These are phyloP conservation scores for Schrankia costaestrigalis DNA, from an alignment of 2,888 invertebrate species.

Conservation along the genomic window DNA sequence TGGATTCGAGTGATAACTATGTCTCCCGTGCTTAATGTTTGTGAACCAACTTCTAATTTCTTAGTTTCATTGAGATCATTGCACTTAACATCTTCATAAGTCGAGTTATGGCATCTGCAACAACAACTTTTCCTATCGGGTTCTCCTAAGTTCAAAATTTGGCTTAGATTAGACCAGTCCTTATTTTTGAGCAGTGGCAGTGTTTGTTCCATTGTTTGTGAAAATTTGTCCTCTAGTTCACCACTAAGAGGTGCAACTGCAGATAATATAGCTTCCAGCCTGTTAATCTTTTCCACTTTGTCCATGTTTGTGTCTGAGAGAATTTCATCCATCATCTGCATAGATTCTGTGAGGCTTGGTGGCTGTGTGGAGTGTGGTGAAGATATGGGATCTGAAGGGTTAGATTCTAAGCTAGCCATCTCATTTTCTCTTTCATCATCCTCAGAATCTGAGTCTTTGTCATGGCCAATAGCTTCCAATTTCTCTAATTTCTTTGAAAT, in stretches of 20 bases:
- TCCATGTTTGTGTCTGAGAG: constrained; percentile 91
- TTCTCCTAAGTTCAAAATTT: constrained; percentile 71
- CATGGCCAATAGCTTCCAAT: constrained; percentile 89
- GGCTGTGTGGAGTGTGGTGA: constrained; percentile 89
- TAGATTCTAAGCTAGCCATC: constrained; percentile 90
- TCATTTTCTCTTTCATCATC: constrained; percentile 87
- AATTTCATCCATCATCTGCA: constrained; percentile 94
- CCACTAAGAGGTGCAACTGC: constrained; percentile 87
- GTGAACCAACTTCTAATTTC: constrained; percentile 83
- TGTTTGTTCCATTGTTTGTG: constrained; percentile 77
- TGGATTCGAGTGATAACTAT: constrained; percentile 93
- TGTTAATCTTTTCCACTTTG: constrained; percentile 91
- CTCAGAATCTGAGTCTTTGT: constrained; percentile 88
- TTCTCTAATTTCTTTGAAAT: constrained; percentile 96
- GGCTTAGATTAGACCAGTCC: constrained; percentile 76
- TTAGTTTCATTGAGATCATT: constrained; percentile 72
- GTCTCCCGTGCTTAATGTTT: constrained; percentile 95
- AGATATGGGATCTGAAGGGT: constrained; percentile 87
- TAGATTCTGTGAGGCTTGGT: constrained; percentile 91
- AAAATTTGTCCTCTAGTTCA: constrained; percentile 77
- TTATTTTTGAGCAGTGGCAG: constrained; percentile 76
- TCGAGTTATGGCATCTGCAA: constrained; percentile 80
- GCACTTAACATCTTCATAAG: constrained; percentile 61
- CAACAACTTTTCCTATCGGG: constrained; percentile 72
- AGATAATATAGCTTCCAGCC: constrained; percentile 91